These are phyloP conservation scores for Chrysolina oricalcia DNA, from an alignment of 2,888 invertebrate genomes.

Conservation along the genomic window DNA sequence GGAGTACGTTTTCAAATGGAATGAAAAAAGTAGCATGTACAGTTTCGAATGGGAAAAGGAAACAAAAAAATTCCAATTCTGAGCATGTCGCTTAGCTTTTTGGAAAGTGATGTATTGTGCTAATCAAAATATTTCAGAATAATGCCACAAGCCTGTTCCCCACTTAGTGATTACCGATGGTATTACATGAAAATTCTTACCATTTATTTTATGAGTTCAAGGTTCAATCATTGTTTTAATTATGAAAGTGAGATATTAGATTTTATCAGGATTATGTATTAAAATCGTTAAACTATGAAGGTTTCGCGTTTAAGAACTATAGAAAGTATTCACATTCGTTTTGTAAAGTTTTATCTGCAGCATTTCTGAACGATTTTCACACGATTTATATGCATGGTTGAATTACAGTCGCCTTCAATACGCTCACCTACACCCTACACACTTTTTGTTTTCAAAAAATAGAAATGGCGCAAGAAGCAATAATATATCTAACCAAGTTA, in stretches of 20 bases:
- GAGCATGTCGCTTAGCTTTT: too few relatives aligned
- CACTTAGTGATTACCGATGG: too few relatives aligned
- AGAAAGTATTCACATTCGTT: background rate
- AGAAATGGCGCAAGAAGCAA: background rate
- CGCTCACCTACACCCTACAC: background rate
- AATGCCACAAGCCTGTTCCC: too few relatives aligned
- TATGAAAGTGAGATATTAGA: background rate
- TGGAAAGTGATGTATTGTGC: too few relatives aligned
- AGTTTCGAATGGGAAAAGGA: too few relatives aligned
- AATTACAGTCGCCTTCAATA: slow-evolving; percentile 14
- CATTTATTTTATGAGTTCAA: too few relatives aligned
- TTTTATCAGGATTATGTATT: slow-evolving; percentile 13
- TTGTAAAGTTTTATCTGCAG: background rate
- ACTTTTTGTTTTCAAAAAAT: background rate
- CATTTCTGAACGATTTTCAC: slow-evolving; percentile 1
- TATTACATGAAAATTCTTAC: too few relatives aligned
- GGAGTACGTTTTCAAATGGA: too few relatives aligned
- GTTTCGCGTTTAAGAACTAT: background rate
- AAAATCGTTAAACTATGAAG: slow-evolving; percentile 14
- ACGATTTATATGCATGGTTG: slow-evolving; percentile 13
- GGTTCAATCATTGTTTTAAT: background rate
- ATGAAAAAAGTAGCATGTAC: too few relatives aligned
- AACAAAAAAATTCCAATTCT: too few relatives aligned
- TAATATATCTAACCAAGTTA: background rate
- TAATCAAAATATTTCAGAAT: too few relatives aligned